Evolutionary conservation across 2,888 invertebrate genomes (phyloP).

Genomic region (Hermodice carunculata): DNA sequence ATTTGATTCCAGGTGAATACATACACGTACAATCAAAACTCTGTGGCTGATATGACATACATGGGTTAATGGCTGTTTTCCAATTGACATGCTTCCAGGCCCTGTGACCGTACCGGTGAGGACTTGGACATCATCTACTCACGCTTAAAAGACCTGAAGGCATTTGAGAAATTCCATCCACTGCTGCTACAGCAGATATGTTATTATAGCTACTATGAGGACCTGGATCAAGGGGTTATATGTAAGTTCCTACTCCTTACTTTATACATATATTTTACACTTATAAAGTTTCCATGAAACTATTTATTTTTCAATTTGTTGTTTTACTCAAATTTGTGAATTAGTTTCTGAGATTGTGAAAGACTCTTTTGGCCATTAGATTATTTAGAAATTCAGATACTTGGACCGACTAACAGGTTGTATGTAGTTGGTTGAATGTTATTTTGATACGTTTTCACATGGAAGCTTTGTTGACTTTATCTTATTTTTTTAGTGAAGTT

Average conservation of each 20-base stretch:
- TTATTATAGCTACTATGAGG: constrained; percentile 82
- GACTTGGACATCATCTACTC: constrained; percentile 80
- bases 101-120: constrained; percentile 80
- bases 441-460: too few species aligned
- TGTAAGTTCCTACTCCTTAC: constrained; percentile 77
- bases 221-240: constrained; percentile 82
- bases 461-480: too few species aligned
- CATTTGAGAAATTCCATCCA: constrained; percentile 73
- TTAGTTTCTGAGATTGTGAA: too few species aligned
- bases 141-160: constrained; percentile 61
- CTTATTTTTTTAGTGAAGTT: too few species aligned
- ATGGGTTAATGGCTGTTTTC: background rate
- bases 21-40: too few species aligned
- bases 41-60: background rate
- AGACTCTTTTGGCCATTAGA: background rate
- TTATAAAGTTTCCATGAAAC: too few species aligned
- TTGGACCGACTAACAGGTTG: too few species aligned
- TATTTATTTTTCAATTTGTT: too few species aligned
- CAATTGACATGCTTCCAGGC: constrained; percentile 63
- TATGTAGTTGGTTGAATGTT: too few species aligned
- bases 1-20: too few species aligned
- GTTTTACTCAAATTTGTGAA: too few species aligned
- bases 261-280: too few species aligned
- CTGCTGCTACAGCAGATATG: constrained; percentile 81
- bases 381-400: background rate